Conservation (phyloP, 2,797 vertebrate species). For the Eulemur mongoz region DNA sequence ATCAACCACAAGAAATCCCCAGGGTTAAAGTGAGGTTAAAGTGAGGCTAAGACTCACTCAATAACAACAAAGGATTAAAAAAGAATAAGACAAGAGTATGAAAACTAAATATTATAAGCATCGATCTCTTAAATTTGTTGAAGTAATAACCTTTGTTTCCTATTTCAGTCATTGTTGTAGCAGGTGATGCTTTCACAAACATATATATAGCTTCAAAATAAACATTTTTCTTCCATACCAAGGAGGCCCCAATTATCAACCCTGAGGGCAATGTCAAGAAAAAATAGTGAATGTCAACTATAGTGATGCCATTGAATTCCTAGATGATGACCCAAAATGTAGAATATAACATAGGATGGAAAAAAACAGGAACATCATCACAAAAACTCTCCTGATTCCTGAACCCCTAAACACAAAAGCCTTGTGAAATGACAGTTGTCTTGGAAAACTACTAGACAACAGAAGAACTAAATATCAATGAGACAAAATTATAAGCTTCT, state of each 20-base stretch:
- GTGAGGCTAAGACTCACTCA: not conserved
- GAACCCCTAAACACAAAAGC: not conserved
- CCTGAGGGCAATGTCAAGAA: conserved; percentile 81
- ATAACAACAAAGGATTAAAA: conserved; percentile 36
- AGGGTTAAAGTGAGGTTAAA: not conserved
- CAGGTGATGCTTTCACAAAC: conserved; percentile 79
- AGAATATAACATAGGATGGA: conserved; percentile 65
- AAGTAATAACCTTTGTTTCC: conserved; percentile 38
- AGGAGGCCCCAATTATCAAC: conserved; percentile 81
- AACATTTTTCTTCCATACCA: conserved; percentile 74
- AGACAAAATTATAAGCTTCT: conserved; percentile 35
- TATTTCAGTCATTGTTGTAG: conserved; percentile 66
- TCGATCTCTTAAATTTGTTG: conserved; percentile 43
- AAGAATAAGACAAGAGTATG: not conserved
- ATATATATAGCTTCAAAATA: conserved; percentile 75
- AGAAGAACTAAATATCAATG: not conserved
- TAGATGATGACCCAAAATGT: conserved; percentile 78
- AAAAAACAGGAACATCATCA: not conserved
- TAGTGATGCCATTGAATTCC: conserved; percentile 76
- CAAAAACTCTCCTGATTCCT: conserved; percentile 49
- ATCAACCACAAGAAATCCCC: not conserved
- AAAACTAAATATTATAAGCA: conserved; percentile 19
- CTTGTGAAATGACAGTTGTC: conserved; percentile 45
- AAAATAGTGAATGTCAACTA: conserved; percentile 81
- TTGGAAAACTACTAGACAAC: conserved; percentile 46